Base-by-base conservation (phyloP, 2,797 vertebrate genomes). In the Potorous gilbertii region DNA sequence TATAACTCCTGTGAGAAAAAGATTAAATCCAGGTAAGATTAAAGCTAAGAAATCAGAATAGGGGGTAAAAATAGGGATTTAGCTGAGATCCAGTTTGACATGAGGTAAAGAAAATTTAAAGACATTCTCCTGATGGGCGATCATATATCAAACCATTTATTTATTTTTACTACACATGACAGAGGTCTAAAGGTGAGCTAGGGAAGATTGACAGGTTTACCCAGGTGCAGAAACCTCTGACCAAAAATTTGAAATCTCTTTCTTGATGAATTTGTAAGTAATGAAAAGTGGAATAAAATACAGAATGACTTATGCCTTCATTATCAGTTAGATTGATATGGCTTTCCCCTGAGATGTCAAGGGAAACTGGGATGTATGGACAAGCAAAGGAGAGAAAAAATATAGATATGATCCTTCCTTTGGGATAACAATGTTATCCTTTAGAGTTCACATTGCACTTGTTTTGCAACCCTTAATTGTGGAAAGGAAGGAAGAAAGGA, bases 231-330 rank as follows among this genome's bases (percentile, higher is more conserved):
- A 55, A 91, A 92, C 21, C 18, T 97, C 94, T 90, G n/a, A 91
- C 52, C 34, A 54, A 54, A 24, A 54, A 55, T 93, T 55, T 59
- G 31, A 94, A 96, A 94, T 91, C 74, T 87, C 13, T 93, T 92
- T 59, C 31, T 29, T 87, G 91, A 92, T 92, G 59, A 90, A 94
- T 96, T 95, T 95, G 8, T 95, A 94, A 95, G 56, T 91, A 95
- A 96, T 95, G 54, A 52, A 87, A 89, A 92, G 31, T 62, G 9
- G 56, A 40, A 93, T 94, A 90, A 94, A 97, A 93, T 55, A 57
- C 92, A 95, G 11, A 87, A 54, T 95, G 66, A 92, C 56, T 91
- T 89, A 94, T 92, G 56, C 8, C 55, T 96, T 95, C 96, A 29
- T 74, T 96, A 56, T 93, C 62, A 92, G 29, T 92, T 93, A 89